Evolutionary conservation across 1,140 invertebrate genomes (phyloP).

Genomic region (Drosophila bifasciata): DNA sequence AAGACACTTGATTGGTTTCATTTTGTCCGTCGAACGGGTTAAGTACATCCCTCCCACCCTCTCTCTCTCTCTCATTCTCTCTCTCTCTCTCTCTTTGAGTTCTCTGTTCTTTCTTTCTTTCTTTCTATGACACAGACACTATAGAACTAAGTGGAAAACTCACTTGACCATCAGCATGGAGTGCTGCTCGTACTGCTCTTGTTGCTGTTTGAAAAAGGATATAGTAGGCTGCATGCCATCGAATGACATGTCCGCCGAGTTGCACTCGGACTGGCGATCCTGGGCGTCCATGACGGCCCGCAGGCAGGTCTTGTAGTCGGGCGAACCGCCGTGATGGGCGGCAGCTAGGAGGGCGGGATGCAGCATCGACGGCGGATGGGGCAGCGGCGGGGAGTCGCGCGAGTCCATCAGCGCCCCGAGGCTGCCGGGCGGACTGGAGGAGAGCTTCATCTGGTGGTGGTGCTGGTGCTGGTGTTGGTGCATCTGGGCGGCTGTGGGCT

Average conservation of each 20-base stretch:
- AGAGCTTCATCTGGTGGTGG: constrained; percentile 83
- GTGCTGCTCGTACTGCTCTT: constrained; percentile 57
- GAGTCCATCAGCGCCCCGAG: constrained; percentile 88
- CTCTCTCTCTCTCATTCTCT: not conserved
- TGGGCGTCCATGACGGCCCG: constrained; percentile 90
- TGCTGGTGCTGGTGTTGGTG: constrained; percentile 75
- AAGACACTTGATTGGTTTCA: constrained; percentile 84
- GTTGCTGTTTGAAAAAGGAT: constrained; percentile 91
- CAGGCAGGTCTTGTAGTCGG: constrained; percentile 89
- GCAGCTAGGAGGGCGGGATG: constrained; percentile 92
- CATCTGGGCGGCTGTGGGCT: constrained; percentile 81
- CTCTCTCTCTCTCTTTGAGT: constrained; percentile 3
- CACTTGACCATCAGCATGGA: constrained; percentile 74
- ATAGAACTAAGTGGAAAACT: constrained; percentile 60
- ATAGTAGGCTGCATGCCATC: constrained; percentile 96
- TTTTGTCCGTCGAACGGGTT: constrained; percentile 54
- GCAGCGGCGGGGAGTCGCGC: constrained; percentile 91
- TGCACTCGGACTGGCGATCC: constrained; percentile 94
- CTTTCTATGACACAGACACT: constrained; percentile 31
- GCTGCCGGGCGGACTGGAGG: constrained; percentile 85
- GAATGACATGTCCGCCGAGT: constrained; percentile 93
- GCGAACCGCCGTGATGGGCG: constrained; percentile 90
- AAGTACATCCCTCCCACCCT: constrained; percentile 31
- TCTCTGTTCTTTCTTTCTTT: not conserved
- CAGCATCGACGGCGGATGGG: constrained; percentile 91